Conservation (phyloP, 2,797 vertebrate genomes). For the Tangara arthus region DNA sequence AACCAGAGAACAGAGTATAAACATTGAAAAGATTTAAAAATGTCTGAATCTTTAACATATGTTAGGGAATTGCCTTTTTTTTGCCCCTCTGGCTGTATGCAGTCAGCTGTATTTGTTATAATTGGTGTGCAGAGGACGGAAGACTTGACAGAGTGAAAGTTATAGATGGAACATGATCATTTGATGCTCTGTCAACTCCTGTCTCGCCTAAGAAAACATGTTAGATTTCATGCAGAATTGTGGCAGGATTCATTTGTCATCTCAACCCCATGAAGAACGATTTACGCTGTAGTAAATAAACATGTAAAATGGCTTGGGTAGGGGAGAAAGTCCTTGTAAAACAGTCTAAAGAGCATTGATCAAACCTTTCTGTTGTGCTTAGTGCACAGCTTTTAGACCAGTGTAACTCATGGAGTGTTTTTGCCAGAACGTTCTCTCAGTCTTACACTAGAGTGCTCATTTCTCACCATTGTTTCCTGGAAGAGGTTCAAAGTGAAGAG, state of each 20-base stretch:
- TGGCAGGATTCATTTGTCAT: constrained; percentile 48
- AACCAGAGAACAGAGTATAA: neutral
- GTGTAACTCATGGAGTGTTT: neutral
- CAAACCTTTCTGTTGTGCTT: neutral
- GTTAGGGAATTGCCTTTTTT: neutral
- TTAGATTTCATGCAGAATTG: constrained; percentile 17
- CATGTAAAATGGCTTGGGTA: neutral
- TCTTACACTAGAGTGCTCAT: neutral
- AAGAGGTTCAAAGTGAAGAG: constrained; percentile 11
- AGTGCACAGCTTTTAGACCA: neutral
- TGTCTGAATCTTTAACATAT: neutral
- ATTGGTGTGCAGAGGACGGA: constrained; percentile 30
- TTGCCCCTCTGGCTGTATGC: neutral
- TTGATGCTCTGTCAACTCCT: constrained; percentile 60
- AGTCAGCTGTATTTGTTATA: constrained; percentile 46
- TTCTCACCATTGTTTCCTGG: neutral
- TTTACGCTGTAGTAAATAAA: constrained; percentile 18
- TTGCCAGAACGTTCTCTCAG: neutral
- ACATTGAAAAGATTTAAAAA: neutral
- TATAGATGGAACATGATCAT: constrained; percentile 42
- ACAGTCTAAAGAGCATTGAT: neutral
- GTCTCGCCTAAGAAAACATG: constrained; percentile 40
- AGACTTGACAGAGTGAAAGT: constrained; percentile 55
- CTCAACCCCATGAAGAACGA: neutral
- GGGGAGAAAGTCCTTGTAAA: neutral